Base-by-base conservation (phyloP, 2,888 invertebrate genomes). In the Uropetala carovei region DNA sequence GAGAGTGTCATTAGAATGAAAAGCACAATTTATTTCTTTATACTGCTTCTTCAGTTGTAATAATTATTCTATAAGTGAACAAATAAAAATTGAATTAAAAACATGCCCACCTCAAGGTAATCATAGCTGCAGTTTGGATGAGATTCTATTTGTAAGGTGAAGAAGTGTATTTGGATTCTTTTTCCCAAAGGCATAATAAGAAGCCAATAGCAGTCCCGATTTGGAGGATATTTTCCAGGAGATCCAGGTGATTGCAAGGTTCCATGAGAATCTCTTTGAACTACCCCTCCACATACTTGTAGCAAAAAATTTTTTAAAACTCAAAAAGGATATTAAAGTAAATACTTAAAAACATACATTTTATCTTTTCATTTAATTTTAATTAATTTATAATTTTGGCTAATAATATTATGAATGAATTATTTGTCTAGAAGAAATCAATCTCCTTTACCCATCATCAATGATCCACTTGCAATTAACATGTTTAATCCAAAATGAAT, bases 231-330 rank as follows among this genome's bases (percentile, higher is more conserved):
- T 93, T 96, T 96, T 16, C 98, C 98, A 0, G 99, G 99, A 92
- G 97, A 98, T 0, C 99, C 99, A 0, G 99, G 99, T 3, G 98
- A 98, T 91, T 96, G 96, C 30, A 99, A 96, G 0, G 96, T 96
- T 0, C 99, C 99, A 94, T 98, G 97, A 7, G 96, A 95, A 0
- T 95, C 94, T 4, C 94, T 93, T 85, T 96, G 95, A 4, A 97
- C 94, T 7, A 95, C 95, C 0, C 97, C 98, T 92, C 98, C 98
- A 94, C 98, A 98, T 89, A 96, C 95, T 94, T 93, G 43, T 82
- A 94, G 84, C 92, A 59, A 85, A 92, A 89, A 64, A 91, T 89
- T 85, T 89, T 85, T 92, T 93, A 92, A 85, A 92, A 92, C 56
- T 89, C 14, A 58, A 0, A 56, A 27, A 60, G 18, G 13, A 60